Evolutionary conservation across 2,888 invertebrate species (phyloP), one percentile per base, ranked within the genome.

Genomic region (Odontocerum albicorne): DNA sequence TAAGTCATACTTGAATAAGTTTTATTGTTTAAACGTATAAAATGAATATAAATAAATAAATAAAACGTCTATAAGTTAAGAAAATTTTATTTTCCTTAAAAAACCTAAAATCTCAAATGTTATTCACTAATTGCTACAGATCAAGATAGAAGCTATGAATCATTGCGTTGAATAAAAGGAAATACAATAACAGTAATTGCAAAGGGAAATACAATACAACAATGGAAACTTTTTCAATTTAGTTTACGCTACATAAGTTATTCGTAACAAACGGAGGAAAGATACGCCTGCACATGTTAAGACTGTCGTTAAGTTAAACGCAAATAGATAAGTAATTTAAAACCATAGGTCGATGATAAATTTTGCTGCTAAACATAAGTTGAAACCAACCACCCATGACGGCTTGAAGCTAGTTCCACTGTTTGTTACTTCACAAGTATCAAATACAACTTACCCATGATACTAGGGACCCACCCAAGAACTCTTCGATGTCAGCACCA

Each of bases 401-500:
- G 65, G 65, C 57, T 57, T 56, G 55, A 27, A 42, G 40, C 40
- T 36, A 51, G 43, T 68, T 67, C 32, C 36, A 39, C 31, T 43
- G 32, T 51, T 50, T 44, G 66, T 65, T 63, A 64, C 65, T 39
- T 31, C 27, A 39, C 39, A 49, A 33, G 36, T 52, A 15, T 42
- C 22, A 27, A 19, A 47, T 54, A 39, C 32, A 52, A 81, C 84
- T 83, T 80, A 92, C 92, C 92, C 92, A 92, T 72, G 87, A 87
- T 66, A 92, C 88, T 64, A 92, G 79, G 67, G 91, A 90, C 67
- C 90, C 90, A 70, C 84, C 83, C 71, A 92, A 81, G 73, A 92
- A 88, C 69, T 91, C 89, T 70, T 92, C 89, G 66, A 91, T 85
- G 76, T 90, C 89, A 66, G 83, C 78, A 66, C 85, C 80, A 69